These are phyloP conservation scores for Aurelia sp. DNA, from an alignment of 30 jellyfish, hydroid and myxozoan species.

Conservation along the genomic window DNA sequence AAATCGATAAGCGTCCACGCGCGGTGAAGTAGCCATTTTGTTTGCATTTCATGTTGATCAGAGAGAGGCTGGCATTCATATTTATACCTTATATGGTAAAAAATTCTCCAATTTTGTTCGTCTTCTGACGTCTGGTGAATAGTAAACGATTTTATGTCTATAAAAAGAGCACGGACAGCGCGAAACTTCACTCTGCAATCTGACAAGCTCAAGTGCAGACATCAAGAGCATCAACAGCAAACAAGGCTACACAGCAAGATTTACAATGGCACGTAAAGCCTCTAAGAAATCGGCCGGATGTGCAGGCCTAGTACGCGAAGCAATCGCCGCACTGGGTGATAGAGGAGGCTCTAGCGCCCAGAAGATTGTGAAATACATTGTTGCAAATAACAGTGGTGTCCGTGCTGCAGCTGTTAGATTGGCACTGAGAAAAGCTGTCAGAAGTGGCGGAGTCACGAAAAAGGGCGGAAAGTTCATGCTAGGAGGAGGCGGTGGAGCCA, in stretches of 20 bases:
- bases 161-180: neutral
- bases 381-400: slow-evolving; percentile 32
- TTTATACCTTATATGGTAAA: slow-evolving; percentile 3
- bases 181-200: slow-evolving; percentile 14
- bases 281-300: slow-evolving; percentile 34
- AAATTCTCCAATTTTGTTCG: neutral
- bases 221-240: neutral
- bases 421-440: slow-evolving; percentile 52
- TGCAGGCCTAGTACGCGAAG: slow-evolving; percentile 41
- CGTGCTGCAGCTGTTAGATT: slow-evolving; percentile 49
- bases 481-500: neutral
- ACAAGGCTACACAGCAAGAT: slow-evolving; percentile 11
- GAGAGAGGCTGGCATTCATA: too few species aligned
- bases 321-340: slow-evolving; percentile 55
- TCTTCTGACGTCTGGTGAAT: slow-evolving; percentile 4
- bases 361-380: slow-evolving; percentile 45
- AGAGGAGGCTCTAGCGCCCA: slow-evolving; percentile 53
- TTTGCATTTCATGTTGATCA: too few species aligned
- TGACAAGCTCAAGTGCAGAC: slow-evolving; percentile 1
- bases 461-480: slow-evolving; percentile 51
- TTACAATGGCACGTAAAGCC: slow-evolving; percentile 70
- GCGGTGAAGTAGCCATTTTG: too few species aligned
- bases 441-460: slow-evolving; percentile 42
- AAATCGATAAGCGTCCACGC: too few species aligned
- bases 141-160: slow-evolving; percentile 13